A percentile compares a stretch with the other conserved stretches of the same genome.
These are phyloP conservation scores for Trissolcus japonicus DNA, from an alignment of 2,888 invertebrate species.

Conservation along the genomic window DNA sequence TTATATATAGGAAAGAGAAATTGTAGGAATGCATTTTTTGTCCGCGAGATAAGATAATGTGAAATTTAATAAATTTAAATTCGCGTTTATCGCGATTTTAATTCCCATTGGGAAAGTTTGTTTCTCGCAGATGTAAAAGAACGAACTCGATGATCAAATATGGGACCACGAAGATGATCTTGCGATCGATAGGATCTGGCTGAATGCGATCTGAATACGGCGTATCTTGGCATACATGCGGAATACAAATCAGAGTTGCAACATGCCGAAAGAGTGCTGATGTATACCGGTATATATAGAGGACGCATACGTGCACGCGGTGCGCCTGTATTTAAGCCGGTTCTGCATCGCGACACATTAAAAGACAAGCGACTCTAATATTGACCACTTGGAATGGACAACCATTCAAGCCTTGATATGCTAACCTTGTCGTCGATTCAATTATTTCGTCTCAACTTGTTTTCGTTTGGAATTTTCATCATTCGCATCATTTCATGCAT, in stretches of 20 bases:
- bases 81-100: conserved; percentile 23
- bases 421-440: conserved; percentile 52
- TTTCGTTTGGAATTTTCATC: conserved; percentile 12
- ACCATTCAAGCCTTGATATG: conserved; percentile 54
- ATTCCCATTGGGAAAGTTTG: conserved; percentile 34
- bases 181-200: conserved; percentile 50
- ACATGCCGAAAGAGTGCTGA: conserved; percentile 43
- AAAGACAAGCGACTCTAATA: conserved; percentile 46
- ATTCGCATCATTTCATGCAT: conserved; percentile 18
- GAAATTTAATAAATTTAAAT: conserved; percentile 36
- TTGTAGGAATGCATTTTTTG: not conserved
- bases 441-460: conserved; percentile 50
- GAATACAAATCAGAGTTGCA: conserved; percentile 55
- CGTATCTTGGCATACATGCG: conserved; percentile 51
- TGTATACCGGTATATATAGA: not conserved
- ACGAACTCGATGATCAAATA: conserved; percentile 38
- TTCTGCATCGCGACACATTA: conserved; percentile 39
- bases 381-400: conserved; percentile 53
- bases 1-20: not conserved
- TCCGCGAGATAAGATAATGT: conserved; percentile 11
- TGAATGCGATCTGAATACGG: conserved; percentile 51
- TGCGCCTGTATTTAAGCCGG: conserved; percentile 20
- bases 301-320: conserved; percentile 19
- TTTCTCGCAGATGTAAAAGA: conserved; percentile 18
- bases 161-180: conserved; percentile 48